Percentiles rank a stretch among this genome's conserved stretches.
Conservation (phyloP, 2,888 invertebrate species). For the Operophtera brumata region DNA sequence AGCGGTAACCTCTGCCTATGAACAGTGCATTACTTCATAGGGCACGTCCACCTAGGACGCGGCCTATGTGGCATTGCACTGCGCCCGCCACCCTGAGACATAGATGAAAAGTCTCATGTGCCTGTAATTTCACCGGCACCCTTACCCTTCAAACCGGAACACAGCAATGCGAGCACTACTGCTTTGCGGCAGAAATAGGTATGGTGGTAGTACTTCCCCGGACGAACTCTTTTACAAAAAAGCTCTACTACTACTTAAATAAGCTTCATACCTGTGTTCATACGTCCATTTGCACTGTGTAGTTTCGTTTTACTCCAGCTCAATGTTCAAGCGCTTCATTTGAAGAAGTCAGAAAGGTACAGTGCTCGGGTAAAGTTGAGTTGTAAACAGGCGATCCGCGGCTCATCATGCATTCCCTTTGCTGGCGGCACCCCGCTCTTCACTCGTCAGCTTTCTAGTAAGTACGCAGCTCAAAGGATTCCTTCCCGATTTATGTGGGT, state of each 20-base stretch:
- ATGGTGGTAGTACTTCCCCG: no score
- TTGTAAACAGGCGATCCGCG: constrained; percentile 31
- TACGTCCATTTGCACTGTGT: background rate
- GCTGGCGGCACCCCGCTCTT: constrained; percentile 24
- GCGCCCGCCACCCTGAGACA: no score
- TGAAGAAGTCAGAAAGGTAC: constrained; percentile 14
- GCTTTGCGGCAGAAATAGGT: background rate
- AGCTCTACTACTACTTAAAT: no score
- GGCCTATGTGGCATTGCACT: no score
- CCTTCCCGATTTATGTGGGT: constrained; percentile 18
- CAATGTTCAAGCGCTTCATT: background rate
- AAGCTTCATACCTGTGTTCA: background rate
- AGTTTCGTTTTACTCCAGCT: background rate
- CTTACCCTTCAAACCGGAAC: no score
- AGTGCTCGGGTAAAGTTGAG: constrained; percentile 23
- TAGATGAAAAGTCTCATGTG: no score
- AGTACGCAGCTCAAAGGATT: constrained; percentile 34
- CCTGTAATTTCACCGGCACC: no score
- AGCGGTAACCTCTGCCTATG: no score
- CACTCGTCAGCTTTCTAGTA: background rate
- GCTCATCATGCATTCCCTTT: constrained; percentile 66
- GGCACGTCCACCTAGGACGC: no score
- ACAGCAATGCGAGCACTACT: no score
- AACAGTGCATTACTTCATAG: no score
- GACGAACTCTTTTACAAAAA: no score